Base-by-base conservation (phyloP, 2,797 vertebrate genomes). In the Micrastur ruficollis region DNA sequence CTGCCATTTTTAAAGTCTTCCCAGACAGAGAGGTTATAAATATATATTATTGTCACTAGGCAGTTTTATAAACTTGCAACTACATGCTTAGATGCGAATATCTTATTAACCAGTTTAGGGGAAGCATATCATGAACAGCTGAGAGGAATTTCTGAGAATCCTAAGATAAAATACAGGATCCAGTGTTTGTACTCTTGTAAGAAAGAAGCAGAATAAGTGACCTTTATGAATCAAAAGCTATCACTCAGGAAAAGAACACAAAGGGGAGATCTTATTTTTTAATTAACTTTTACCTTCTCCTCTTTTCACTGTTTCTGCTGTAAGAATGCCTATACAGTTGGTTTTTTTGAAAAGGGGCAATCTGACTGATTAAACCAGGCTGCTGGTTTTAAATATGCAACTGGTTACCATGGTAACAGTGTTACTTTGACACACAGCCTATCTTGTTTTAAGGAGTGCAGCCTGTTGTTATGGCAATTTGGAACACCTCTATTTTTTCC, bases 401-500 rank as follows among this genome's bases (percentile, higher is more conserved):
- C 93, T 76, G 8, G 98, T 98, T 98, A 82, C 98, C 94, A 98
- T 92, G 95, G 97, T 74, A 98, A 98, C 97, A 72, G 90, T 89
- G 98, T 97, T 97, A 96, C 97, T 98, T 97, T 97, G 97, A 97
- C 96, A 98, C 93, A 83, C 90, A 97, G 96, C 94, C 92, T 96
- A 96, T 97, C 97, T 96, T 95, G 95, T 98, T 98, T 97, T 97
- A 98, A 97, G 90, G 90, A 97, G 87, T 96, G 83, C 87, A 97
- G 95, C 67, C 89, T 93, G 98, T 98, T 98, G 98, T 98, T 98
- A 98, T 97, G 97, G 98, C 97, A 97, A 98, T 98, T 95, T 87
- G 89, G 89, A 98, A 72, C 90, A 94, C 68, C 78, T 81, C 58
- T 78, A 47, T 66, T 96, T 96, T 89, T 85, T 8, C 42, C 84